A percentile compares a stretch with the other conserved stretches of the same genome.
phyloP scores from a whole-genome alignment of 2,113 vertebrate species.

The Megaleporinus macrocephalus region DNA sequence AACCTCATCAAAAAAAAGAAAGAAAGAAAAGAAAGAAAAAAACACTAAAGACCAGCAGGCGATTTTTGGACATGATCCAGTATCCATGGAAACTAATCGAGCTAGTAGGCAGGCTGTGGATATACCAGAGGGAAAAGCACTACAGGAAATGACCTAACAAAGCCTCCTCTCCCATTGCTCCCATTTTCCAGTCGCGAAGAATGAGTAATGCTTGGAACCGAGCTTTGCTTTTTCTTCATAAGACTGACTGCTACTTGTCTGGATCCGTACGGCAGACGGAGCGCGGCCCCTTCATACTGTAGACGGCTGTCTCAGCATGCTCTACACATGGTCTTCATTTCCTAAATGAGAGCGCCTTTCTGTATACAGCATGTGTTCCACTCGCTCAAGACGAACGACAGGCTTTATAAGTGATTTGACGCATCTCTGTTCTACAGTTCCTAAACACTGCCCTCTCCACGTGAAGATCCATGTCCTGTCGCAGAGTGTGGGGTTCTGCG shows the following conservation, averaged over 20 bases:
- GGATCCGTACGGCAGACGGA: constrained; percentile 58
- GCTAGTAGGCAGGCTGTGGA: constrained; percentile 60
- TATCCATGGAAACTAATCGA: constrained; percentile 75
- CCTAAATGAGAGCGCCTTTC: constrained; percentile 53
- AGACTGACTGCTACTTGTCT: constrained; percentile 60
- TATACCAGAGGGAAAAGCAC: constrained; percentile 55
- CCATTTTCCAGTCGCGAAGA: constrained; percentile 78
- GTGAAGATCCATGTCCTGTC: constrained; percentile 28
- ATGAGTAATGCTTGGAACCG: constrained; percentile 74
- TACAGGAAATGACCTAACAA: constrained; percentile 83
- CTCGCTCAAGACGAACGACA: constrained; percentile 42
- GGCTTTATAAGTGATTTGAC: constrained; percentile 48
- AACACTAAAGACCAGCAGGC: constrained; percentile 60
- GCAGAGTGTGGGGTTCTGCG: not conserved
- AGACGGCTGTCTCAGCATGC: constrained; percentile 57
- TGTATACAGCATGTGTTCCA: constrained; percentile 45
- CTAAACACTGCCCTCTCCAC: constrained; percentile 9
- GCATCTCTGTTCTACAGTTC: constrained; percentile 26
- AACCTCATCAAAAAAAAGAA: constrained; percentile 45
- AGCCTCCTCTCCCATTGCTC: constrained; percentile 74
- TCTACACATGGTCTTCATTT: constrained; percentile 63
- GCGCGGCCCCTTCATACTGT: constrained; percentile 49
- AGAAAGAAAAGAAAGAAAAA: constrained; percentile 13
- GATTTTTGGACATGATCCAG: constrained; percentile 61
- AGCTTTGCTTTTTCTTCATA: constrained; percentile 54